Evolutionary conservation across 2,797 vertebrate genomes (phyloP).

Genomic region (Furcifer pardalis): DNA sequence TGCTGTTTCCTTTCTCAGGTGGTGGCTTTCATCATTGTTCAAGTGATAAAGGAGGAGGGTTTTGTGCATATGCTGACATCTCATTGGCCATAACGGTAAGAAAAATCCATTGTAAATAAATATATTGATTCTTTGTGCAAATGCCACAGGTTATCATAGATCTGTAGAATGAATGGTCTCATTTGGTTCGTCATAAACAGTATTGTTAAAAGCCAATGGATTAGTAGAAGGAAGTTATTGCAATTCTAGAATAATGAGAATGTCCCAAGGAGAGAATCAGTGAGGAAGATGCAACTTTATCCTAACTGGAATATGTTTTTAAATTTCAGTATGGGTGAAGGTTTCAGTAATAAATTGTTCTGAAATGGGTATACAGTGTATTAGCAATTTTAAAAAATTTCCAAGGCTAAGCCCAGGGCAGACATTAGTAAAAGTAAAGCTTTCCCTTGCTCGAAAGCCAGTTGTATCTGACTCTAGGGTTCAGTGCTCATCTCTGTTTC

Average conservation of each 20-base stretch:
- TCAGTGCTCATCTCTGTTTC: too few relatives aligned
- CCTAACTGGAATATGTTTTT: neutral
- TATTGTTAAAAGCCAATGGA: neutral
- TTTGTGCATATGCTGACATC: conserved; percentile 96
- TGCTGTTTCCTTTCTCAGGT: conserved; percentile 74
- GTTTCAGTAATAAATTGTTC: neutral
- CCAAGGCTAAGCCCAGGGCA: neutral
- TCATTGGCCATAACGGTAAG: conserved; percentile 92
- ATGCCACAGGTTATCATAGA: neutral
- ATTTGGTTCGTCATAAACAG: neutral
- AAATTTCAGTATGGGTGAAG: neutral
- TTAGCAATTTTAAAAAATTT: too few relatives aligned
- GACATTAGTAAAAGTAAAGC: too few relatives aligned
- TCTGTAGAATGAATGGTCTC: neutral
- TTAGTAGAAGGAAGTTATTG: neutral
- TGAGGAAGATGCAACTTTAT: neutral
- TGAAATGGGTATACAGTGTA: neutral
- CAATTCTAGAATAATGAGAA: neutral
- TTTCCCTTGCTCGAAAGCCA: too few relatives aligned
- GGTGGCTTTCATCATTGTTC: conserved; percentile 99
- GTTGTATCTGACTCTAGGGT: too few relatives aligned
- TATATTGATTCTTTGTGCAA: neutral
- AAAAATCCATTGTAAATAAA: neutral
- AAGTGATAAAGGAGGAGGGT: conserved; percentile 93
- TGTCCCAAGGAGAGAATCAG: neutral